Evolutionary conservation across 1,140 invertebrate genomes (phyloP).

Genomic region (Camponotus floridanus): DNA sequence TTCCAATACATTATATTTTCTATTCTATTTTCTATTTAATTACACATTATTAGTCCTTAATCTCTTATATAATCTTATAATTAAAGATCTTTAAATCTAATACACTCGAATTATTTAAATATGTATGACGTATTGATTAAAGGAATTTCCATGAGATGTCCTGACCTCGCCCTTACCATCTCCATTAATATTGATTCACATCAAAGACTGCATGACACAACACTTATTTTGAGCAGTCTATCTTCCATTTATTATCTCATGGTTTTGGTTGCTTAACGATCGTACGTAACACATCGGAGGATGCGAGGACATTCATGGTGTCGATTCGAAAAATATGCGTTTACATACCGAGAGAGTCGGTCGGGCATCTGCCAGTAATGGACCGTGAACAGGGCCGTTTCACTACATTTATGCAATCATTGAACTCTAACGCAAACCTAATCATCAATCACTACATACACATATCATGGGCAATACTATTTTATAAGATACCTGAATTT

Average conservation of each 20-base stretch:
- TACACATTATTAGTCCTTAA: not conserved
- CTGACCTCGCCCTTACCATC: not conserved
- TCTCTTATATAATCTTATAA: not conserved
- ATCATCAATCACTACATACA: slow-evolving; percentile 8
- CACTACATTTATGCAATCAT: slow-evolving; percentile 14
- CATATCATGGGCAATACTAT: not conserved
- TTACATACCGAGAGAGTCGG: slow-evolving; percentile 31
- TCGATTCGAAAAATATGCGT: slow-evolving; percentile 35
- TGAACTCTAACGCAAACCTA: not conserved
- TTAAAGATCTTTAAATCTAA: slow-evolving; percentile 6
- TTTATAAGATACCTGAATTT: slow-evolving; percentile 10
- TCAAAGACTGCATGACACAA: not conserved
- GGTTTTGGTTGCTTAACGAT: slow-evolving; percentile 37
- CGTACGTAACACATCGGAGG: slow-evolving; percentile 10
- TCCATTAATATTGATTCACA: not conserved
- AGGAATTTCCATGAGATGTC: not conserved
- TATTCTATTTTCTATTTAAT: not conserved
- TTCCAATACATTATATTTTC: not conserved
- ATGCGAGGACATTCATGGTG: not conserved
- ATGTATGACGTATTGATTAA: not conserved
- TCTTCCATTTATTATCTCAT: slow-evolving; percentile 36
- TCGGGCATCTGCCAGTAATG: slow-evolving; percentile 34
- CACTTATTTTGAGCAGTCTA: not conserved
- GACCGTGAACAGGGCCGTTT: slow-evolving; percentile 21
- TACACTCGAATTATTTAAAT: not conserved